These are phyloP conservation scores for Albula goreensis DNA, from an alignment of 2,113 vertebrate species.

Conservation along the genomic window DNA sequence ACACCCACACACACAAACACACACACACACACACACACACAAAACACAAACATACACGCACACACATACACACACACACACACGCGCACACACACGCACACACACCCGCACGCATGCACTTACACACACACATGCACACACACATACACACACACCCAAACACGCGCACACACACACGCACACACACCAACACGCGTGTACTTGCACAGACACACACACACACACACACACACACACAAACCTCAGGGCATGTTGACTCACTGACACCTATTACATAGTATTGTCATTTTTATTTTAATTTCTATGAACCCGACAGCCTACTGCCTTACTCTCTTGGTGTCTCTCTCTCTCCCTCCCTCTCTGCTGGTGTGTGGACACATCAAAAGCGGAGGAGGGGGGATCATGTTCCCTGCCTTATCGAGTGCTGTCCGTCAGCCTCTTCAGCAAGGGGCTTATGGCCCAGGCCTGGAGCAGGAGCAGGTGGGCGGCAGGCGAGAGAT, in stretches of 20 bases:
- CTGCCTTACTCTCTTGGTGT: too few species aligned
- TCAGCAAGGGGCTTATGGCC: constrained; percentile 60
- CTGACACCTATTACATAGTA: too few species aligned
- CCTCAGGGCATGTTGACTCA: too few species aligned
- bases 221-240: neutral
- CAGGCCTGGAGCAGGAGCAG: constrained; percentile 29
- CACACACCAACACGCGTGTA: constrained; percentile 16
- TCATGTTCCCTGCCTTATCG: constrained; percentile 63
- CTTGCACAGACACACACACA: neutral
- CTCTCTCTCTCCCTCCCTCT: too few species aligned
- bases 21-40: constrained; percentile 7
- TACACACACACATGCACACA: neutral
- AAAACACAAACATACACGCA: neutral
- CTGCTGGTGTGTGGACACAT: constrained; percentile 33
- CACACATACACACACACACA: constrained; percentile 13
- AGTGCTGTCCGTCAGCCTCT: constrained; percentile 60
- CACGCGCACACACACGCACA: neutral
- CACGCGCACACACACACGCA: neutral
- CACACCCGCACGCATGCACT: neutral
- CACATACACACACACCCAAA: neutral
- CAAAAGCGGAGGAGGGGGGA: constrained; percentile 50
- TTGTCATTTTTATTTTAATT: too few species aligned
- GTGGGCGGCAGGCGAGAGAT: constrained; percentile 37
- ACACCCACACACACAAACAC: neutral
- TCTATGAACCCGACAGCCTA: too few species aligned